Base-by-base conservation (phyloP, 1,140 invertebrate species). In the Rhopalosiphum padi region DNA sequence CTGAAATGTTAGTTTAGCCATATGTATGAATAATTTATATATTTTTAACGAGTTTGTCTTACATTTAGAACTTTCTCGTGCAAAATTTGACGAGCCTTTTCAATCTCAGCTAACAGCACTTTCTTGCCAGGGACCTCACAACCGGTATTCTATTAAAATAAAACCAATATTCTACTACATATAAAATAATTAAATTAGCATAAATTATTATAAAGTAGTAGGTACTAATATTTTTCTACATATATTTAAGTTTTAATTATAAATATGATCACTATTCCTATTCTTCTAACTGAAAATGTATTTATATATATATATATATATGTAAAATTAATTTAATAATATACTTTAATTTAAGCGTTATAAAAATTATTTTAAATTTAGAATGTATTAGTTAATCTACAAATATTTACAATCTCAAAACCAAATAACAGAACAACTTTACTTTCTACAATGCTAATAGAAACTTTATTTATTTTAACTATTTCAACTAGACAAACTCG, bases 71-170 rank as follows among this genome's bases (percentile, higher is more conserved):
- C 82, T 93, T 93, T 93, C 15, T 93, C 91, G 5, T 85, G 91
- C 1, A 93, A 85, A 93, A 55, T n/a, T 93, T 93, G 91, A 93
- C 91, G 91, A 85, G 48, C 91, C 37, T 93, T 93, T 86, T 86
- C 82, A 86, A 93, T 93, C 43, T 93, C 91, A 37, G 51, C 91
- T 93, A 93, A 86, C 82, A 93, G 46, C 91, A 86, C 82, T 55
- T 43, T 93, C 91, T 93, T 93, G 43, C 48, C 51, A 37, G 82
- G 91, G 82, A 11, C 48, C 77, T 55, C 46, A 86, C 25, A 86
- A 90, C 89, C 18, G 82, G 48, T 35, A 43, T 86, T 86, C 91
- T 93, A 93, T 83, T 41, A 86, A 93, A 86, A 93, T 93, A 93
- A 93, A 93, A 90, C 35, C 89, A 90, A 90, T 90, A 90, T 41